These are phyloP conservation scores for Aphaenogaster rudis DNA, from an alignment of 1,140 invertebrate species.

Conservation along the genomic window DNA sequence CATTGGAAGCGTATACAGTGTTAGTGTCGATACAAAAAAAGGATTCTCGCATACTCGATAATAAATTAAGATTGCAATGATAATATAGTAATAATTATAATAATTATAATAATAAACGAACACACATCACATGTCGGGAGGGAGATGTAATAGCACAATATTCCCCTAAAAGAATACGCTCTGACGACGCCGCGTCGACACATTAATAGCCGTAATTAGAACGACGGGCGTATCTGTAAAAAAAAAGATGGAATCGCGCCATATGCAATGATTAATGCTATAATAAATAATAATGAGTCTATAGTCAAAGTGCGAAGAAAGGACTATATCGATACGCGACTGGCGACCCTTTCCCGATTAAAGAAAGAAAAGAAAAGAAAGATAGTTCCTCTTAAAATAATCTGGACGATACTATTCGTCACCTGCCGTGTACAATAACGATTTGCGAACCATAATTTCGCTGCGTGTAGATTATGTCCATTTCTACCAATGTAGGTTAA, in stretches of 20 bases:
- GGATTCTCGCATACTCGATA: constrained; percentile 74
- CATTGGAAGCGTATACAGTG: constrained; percentile 76
- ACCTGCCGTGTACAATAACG: not conserved
- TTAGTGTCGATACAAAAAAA: constrained; percentile 75
- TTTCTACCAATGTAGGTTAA: too few relatives aligned
- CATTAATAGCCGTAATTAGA: constrained; percentile 59
- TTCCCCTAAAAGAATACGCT: constrained; percentile 50
- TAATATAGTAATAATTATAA: constrained; percentile 63
- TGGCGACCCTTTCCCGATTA: constrained; percentile 46
- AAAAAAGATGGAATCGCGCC: constrained; percentile 44
- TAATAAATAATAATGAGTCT: constrained; percentile 80
- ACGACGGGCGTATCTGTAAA: constrained; percentile 58
- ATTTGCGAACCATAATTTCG: constrained; percentile 1
- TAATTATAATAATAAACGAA: constrained; percentile 73
- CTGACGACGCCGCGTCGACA: constrained; percentile 46
- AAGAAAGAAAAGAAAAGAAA: not conserved
- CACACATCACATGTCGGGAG: constrained; percentile 79
- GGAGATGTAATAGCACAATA: constrained; percentile 65
- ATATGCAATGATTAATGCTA: constrained; percentile 74
- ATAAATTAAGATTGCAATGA: constrained; percentile 80
- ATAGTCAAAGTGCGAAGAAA: constrained; percentile 70
- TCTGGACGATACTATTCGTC: constrained; percentile 9
- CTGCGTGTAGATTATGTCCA: not conserved
- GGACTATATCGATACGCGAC: constrained; percentile 47
- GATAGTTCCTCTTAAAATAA: not conserved